These are phyloP conservation scores for Cuniculus paca DNA, from an alignment of 2,797 vertebrate genomes.

Conservation along the genomic window DNA sequence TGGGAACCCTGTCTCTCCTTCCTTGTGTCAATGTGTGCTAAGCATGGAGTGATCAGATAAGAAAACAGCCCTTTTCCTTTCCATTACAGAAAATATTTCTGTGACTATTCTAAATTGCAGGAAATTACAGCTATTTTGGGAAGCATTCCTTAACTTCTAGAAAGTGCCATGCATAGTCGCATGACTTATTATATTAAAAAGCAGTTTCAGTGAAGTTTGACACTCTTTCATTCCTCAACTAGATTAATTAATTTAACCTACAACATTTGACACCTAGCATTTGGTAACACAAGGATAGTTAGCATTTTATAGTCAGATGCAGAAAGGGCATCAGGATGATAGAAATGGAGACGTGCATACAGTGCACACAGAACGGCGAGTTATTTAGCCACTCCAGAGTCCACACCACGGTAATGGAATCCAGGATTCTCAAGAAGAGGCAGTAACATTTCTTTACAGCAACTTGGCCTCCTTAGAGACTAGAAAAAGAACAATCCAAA, in stretches of 20 bases:
- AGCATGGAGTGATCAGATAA: not conserved
- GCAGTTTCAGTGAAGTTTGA: not conserved
- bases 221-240: not conserved
- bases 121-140: constrained; percentile 28
- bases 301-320: not conserved
- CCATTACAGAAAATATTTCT: not conserved
- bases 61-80: constrained; percentile 14
- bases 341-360: not conserved
- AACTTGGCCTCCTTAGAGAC: not conserved
- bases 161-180: not conserved
- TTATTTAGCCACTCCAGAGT: not conserved
- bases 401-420: not conserved
- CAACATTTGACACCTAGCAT: not conserved
- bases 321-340: not conserved
- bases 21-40: not conserved
- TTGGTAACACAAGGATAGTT: not conserved
- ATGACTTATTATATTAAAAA: not conserved
- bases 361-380: not conserved
- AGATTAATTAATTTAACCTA: not conserved
- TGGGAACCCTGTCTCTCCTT: not conserved
- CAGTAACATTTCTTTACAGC: not conserved
- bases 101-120: constrained; percentile 7
- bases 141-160: constrained; percentile 60
- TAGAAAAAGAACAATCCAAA: constrained; percentile 22
- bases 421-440: not conserved